Conservation (phyloP, 2,888 invertebrate species). For the Harmothoe impar region DNA sequence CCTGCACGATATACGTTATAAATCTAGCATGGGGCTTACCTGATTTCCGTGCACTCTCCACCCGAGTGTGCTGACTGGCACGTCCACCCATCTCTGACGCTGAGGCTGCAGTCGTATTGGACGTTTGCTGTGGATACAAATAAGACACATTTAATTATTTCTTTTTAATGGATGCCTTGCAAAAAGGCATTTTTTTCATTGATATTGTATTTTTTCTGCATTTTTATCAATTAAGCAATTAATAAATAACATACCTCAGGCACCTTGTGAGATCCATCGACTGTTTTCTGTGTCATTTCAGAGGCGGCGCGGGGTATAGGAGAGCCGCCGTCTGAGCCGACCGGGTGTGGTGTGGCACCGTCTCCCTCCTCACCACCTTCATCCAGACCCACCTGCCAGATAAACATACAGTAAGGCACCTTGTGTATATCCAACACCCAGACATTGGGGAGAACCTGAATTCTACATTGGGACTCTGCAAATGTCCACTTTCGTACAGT, state of each 20-base stretch:
- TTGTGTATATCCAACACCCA: too few relatives aligned
- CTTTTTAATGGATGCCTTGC: neutral
- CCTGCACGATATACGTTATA: too few relatives aligned
- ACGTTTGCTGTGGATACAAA: slow-evolving; percentile 32
- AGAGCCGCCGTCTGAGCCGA: slow-evolving; percentile 68
- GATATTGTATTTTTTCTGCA: too few relatives aligned
- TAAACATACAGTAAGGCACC: neutral
- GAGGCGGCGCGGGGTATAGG: slow-evolving; percentile 76
- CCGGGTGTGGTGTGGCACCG: slow-evolving; percentile 72
- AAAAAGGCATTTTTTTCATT: neutral
- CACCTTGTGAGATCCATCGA: slow-evolving; percentile 74
- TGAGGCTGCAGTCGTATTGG: slow-evolving; percentile 60
- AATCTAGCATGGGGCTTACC: slow-evolving; percentile 20
- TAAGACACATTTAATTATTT: neutral
- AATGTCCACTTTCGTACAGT: too few relatives aligned
- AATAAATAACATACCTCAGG: slow-evolving; percentile 37
- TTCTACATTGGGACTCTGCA: too few relatives aligned
- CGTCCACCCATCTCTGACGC: slow-evolving; percentile 54
- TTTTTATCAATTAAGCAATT: too few relatives aligned
- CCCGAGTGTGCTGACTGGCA: slow-evolving; percentile 63
- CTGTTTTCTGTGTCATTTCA: slow-evolving; percentile 75
- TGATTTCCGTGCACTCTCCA: slow-evolving; percentile 65
- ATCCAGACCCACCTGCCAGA: slow-evolving; percentile 74
- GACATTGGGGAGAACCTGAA: too few relatives aligned
- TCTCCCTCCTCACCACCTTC: slow-evolving; percentile 74